phyloP scores from a whole-genome alignment of 2,797 vertebrate genomes.

The Gila robusta region DNA sequence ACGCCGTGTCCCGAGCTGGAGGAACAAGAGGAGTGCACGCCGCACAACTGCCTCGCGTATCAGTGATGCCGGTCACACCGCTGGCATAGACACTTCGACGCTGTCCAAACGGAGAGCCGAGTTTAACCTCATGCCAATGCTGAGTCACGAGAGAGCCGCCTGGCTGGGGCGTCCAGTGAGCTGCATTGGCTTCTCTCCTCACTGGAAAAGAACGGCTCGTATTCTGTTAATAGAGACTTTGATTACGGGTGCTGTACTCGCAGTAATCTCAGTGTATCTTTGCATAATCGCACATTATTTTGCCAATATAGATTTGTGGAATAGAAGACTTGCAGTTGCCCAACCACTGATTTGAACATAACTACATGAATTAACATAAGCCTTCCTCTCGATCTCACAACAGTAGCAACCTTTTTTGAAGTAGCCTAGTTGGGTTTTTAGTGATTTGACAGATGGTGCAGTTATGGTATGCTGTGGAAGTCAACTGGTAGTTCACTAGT shows the following conservation, averaged over 20 bases:
- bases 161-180: constrained; percentile 13
- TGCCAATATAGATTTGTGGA: constrained; percentile 40
- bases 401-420: constrained; percentile 23
- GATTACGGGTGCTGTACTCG: constrained; percentile 46
- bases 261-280: constrained; percentile 36
- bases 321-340: neutral
- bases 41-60: constrained; percentile 75
- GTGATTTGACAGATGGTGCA: constrained; percentile 30
- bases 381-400: neutral
- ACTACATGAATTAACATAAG: constrained; percentile 7
- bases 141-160: constrained; percentile 28
- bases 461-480: neutral
- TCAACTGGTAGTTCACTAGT: neutral
- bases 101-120: constrained; percentile 38
- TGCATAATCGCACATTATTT: constrained; percentile 50
- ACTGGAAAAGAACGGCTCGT: constrained; percentile 39
- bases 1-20: constrained; percentile 83
- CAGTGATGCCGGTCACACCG: constrained; percentile 67
- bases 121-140: constrained; percentile 45
- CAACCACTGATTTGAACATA: constrained; percentile 13
- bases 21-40: constrained; percentile 80
- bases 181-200: constrained; percentile 31
- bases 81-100: constrained; percentile 52
- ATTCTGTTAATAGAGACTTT: constrained; percentile 49
- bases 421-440: constrained; percentile 30